Evolutionary conservation across 35 echinoderm and acorn worm genomes (phyloP).

Genomic region (Hemicentrotus pulcherrimus): DNA sequence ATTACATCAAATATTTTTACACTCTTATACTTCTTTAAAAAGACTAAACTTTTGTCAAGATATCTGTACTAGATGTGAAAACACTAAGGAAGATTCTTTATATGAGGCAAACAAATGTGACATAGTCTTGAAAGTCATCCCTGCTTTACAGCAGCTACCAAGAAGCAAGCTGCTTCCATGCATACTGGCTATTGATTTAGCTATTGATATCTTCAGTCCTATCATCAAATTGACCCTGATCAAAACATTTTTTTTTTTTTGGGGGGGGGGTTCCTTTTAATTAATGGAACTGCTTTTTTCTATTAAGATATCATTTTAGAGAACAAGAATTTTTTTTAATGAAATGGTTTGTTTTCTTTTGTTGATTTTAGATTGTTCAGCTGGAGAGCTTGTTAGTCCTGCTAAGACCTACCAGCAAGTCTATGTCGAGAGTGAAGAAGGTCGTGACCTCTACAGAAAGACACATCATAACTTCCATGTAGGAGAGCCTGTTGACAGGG

Average conservation of each 20-base stretch:
- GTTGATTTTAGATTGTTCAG: constrained; percentile 69
- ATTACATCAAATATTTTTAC: not conserved
- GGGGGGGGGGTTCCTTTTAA: too few relatives aligned
- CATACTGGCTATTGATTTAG: not conserved
- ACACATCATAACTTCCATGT: constrained; percentile 97
- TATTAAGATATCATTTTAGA: not conserved
- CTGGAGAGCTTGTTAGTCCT: constrained; percentile 92
- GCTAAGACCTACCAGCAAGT: constrained; percentile 79
- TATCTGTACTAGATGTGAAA: not conserved
- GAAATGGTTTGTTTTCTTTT: not conserved
- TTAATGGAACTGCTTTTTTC: not conserved
- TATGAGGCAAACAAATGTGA: not conserved
- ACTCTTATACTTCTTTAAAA: not conserved
- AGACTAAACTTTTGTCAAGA: not conserved
- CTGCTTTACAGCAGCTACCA: not conserved
- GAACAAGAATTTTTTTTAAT: not conserved
- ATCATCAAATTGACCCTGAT: too few relatives aligned
- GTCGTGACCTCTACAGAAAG: constrained; percentile 82
- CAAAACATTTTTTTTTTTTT: too few relatives aligned
- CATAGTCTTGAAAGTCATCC: not conserved
- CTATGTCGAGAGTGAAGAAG: constrained; percentile 66
- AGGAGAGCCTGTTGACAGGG: constrained; percentile 79
- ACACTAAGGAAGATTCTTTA: not conserved
- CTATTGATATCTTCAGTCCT: not conserved
- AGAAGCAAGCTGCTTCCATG: not conserved